These are phyloP conservation scores for Temnopleurus reevesii DNA, from an alignment of 53 echinoderm and acorn worm genomes.

Conservation along the genomic window DNA sequence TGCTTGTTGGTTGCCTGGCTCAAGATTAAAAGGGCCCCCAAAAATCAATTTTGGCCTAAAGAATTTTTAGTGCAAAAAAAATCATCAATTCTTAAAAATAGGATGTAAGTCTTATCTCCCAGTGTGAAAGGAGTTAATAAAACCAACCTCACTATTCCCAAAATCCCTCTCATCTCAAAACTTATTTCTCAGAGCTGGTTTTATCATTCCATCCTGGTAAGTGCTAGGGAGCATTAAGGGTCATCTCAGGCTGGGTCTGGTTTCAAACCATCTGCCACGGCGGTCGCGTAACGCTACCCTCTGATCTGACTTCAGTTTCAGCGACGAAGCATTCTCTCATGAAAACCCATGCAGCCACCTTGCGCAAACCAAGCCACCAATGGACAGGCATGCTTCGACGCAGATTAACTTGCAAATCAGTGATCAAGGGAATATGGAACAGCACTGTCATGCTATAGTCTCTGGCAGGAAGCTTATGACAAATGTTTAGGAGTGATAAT, in stretches of 20 bases:
- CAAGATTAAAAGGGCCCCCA: too few relatives aligned
- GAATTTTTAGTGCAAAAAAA: too few relatives aligned
- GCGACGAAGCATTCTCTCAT: background rate
- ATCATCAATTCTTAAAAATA: too few relatives aligned
- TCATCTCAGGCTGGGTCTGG: background rate
- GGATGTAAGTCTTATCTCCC: too few relatives aligned
- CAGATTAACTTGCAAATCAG: constrained; percentile 23
- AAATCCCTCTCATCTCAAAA: background rate
- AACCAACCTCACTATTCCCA: background rate
- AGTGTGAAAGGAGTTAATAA: background rate
- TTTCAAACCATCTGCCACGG: constrained; percentile 44
- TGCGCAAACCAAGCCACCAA: background rate
- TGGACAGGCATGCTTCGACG: background rate
- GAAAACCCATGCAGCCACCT: constrained; percentile 34
- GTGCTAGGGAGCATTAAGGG: background rate
- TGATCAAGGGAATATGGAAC: background rate
- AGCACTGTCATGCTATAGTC: constrained; percentile 11
- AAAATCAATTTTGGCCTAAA: too few relatives aligned
- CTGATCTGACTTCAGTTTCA: constrained; percentile 20
- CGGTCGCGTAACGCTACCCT: constrained; percentile 30
- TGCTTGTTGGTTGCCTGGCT: too few relatives aligned
- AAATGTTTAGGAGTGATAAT: background rate
- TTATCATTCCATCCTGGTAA: background rate
- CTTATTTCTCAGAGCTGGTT: background rate
- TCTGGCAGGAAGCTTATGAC: background rate